Conservation (phyloP, 2,888 invertebrate genomes). For the Dasypolia templi region DNA sequence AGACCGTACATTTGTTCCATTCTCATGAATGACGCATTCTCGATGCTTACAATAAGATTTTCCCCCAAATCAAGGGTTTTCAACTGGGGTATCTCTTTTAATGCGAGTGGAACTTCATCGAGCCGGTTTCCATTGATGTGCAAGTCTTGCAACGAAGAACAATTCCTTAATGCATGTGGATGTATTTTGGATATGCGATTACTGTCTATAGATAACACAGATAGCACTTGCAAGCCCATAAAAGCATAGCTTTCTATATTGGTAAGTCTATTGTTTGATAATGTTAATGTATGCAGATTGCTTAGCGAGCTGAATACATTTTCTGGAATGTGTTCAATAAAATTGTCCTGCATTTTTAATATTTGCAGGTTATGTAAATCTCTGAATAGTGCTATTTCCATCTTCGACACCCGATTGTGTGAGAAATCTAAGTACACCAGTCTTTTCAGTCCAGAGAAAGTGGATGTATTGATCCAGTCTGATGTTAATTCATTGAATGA, state of each 20-base stretch:
- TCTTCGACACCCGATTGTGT: slow-evolving; percentile 93
- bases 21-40: slow-evolving; percentile 94
- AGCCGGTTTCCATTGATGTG: slow-evolving; percentile 96
- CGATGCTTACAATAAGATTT: slow-evolving; percentile 95
- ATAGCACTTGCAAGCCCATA: slow-evolving; percentile 94
- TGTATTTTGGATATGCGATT: slow-evolving; percentile 94
- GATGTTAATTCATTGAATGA: slow-evolving; percentile 95
- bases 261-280: slow-evolving; percentile 95
- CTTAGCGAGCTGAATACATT: slow-evolving; percentile 94
- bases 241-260: slow-evolving; percentile 94
- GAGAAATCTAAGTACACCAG: slow-evolving; percentile 95
- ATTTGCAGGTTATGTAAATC: slow-evolving; percentile 95
- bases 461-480: slow-evolving; percentile 95
- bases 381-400: slow-evolving; percentile 94
- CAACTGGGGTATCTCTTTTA: slow-evolving; percentile 93
- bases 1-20: slow-evolving; percentile 95
- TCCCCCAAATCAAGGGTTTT: slow-evolving; percentile 96
- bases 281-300: slow-evolving; percentile 95
- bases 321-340: slow-evolving; percentile 94
- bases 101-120: slow-evolving; percentile 93
- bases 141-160: slow-evolving; percentile 94
- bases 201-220: slow-evolving; percentile 94
- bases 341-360: slow-evolving; percentile 94
- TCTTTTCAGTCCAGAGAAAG: slow-evolving; percentile 94
- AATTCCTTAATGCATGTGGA: slow-evolving; percentile 94